Percentiles rank a stretch among this genome's conserved stretches.
Conservation (phyloP, 2,797 vertebrate genomes). For the Arctocebus calabarensis region DNA sequence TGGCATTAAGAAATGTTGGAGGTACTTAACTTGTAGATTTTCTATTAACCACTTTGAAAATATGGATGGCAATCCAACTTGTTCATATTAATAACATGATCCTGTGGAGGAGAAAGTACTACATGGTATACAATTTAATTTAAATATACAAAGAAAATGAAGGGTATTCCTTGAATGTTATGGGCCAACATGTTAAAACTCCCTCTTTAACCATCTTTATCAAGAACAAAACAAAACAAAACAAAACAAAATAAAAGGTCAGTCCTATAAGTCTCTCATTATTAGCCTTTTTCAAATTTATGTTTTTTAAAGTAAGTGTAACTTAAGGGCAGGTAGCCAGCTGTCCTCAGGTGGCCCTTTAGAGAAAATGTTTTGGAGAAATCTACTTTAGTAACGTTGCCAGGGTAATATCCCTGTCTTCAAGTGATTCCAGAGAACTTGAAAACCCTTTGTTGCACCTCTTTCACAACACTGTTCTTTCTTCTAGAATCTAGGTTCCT, state of each 20-base stretch:
- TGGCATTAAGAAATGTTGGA: background rate
- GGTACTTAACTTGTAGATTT: background rate
- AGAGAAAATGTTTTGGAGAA: slow-evolving; percentile 47
- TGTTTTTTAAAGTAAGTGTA: slow-evolving; percentile 36
- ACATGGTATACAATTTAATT: background rate
- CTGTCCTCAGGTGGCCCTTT: slow-evolving; percentile 24
- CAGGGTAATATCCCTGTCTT: slow-evolving; percentile 37
- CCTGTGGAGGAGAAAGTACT: background rate
- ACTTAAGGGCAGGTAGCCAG: background rate
- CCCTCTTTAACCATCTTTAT: background rate
- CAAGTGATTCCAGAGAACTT: background rate
- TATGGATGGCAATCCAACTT: background rate
- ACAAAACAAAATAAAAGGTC: no score
- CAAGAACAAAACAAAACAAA: background rate
- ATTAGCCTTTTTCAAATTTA: background rate
- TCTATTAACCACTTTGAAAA: background rate
- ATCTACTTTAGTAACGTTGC: slow-evolving; percentile 57
- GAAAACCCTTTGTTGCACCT: slow-evolving; percentile 63
- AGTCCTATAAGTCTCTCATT: background rate
- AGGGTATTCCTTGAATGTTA: background rate
- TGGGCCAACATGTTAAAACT: background rate
- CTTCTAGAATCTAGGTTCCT: background rate
- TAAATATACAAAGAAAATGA: background rate
- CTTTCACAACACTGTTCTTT: slow-evolving; percentile 37
- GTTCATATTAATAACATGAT: background rate